Evolutionary conservation across 1,140 invertebrate genomes (phyloP).

Genomic region (Drosophila chauvacae): DNA sequence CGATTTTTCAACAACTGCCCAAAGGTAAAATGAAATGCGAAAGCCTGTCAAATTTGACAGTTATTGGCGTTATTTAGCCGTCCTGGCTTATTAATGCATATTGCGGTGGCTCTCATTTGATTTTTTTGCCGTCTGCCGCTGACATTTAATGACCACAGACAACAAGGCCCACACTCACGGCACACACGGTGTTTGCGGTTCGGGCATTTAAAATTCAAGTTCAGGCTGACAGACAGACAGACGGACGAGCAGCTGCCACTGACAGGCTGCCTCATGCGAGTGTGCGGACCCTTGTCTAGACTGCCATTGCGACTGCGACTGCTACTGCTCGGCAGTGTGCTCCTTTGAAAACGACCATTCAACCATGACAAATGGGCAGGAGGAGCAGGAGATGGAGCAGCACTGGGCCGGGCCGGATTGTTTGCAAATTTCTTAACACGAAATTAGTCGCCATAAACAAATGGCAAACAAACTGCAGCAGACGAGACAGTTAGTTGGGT

Average conservation of each 20-base stretch:
- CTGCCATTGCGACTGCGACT: conserved; percentile 7
- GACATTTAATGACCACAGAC: conserved; percentile 78
- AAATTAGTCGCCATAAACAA: conserved; percentile 80
- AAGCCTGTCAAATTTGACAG: conserved; percentile 55
- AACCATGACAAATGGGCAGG: conserved; percentile 40
- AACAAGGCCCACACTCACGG: conserved; percentile 32
- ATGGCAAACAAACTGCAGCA: conserved; percentile 65
- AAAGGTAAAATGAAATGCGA: not conserved
- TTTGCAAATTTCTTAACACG: conserved; percentile 81
- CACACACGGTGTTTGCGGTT: conserved; percentile 69
- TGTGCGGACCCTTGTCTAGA: conserved; percentile 40
- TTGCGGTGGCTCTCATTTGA: conserved; percentile 33
- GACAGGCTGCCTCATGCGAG: conserved; percentile 48
- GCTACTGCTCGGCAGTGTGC: not conserved
- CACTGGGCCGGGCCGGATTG: conserved; percentile 39
- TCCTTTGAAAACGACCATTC: conserved; percentile 22
- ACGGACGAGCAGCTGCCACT: conserved; percentile 59
- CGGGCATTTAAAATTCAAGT: conserved; percentile 76
- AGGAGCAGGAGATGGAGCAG: not conserved
- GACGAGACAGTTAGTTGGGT: conserved; percentile 46
- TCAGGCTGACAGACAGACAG: conserved; percentile 49
- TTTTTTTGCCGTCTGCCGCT: conserved; percentile 57
- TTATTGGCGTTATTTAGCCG: conserved; percentile 55
- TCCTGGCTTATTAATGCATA: conserved; percentile 61
- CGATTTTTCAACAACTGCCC: not conserved